Base-by-base conservation (phyloP, 2,888 invertebrate genomes). In the Esperia sulphurella region DNA sequence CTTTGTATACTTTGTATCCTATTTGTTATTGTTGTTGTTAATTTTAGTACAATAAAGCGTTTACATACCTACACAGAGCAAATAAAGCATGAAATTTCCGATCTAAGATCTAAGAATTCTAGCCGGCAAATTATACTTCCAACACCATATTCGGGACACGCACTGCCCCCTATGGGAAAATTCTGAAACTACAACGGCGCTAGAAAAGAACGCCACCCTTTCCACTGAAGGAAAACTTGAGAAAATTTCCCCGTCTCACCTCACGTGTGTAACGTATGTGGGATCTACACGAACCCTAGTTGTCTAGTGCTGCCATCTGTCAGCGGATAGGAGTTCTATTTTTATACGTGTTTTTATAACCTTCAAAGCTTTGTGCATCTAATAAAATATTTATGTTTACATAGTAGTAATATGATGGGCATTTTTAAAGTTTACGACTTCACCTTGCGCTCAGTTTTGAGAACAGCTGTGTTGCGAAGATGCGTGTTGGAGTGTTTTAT, bases 131-230 rank as follows among this genome's bases (percentile, higher is more conserved):
- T 3, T 1, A 33, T 33, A 33, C 10, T 8, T 33, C 33, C 1
- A 39, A 14, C 38, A n/a, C 8, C 12, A 29, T 44, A 53, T 58
- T 61, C 48, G 53, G 39, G 53, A 59, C 71, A 53, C 55, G 58
- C 63, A 83, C 70, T 75, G 89, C 88, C 89, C 86, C 87, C 89
- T 89, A 68, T 76, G 54, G 57, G 59, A 70, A 69, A 71, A 71
- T 71, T 67, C 56, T 53, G 65, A 79, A 83, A 89, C 89, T 88
- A 83, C 65, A 65, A 79, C 66, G 65, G 55, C 53, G 68, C 66
- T 33, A 41, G 33, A 46, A 75, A 80, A 75, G 73, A 78, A 73
- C 68, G 65, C 69, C 68, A 70, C 75, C 63, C 64, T 68, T 60
- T 54, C 55, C 68, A 67, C 66, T 63, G 56, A 59, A 76, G 76